Evolutionary conservation across 2,113 vertebrate genomes (phyloP).

Genomic region (Chunga burmeisteri): DNA sequence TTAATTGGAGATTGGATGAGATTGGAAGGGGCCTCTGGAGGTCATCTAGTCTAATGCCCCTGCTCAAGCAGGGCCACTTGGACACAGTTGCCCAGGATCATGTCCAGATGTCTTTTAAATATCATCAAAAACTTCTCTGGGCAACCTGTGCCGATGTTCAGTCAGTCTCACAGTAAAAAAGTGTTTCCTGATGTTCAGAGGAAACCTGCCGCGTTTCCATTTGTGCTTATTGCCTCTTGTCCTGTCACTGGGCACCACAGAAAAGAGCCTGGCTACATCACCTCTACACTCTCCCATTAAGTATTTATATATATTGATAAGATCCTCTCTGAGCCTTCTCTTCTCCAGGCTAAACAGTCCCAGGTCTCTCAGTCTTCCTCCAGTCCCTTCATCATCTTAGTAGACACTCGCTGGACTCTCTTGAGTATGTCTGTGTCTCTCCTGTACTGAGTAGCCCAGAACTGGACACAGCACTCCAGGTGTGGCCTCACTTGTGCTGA

Average conservation of each 20-base stretch:
- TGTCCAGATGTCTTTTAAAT: too few species aligned
- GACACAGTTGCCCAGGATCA: not conserved
- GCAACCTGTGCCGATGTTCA: too few species aligned
- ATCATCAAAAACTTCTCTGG: too few species aligned
- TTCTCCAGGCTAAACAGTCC: too few species aligned
- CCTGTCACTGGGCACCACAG: not conserved
- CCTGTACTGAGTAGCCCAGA: not conserved
- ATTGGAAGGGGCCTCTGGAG: not conserved
- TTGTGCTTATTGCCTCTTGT: not conserved
- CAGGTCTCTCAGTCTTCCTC: not conserved
- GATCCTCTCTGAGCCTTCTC: not conserved
- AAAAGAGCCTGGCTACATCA: not conserved
- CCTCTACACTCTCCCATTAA: not conserved
- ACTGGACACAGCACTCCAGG: not conserved
- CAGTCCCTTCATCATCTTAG: not conserved
- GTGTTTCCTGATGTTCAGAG: not conserved
- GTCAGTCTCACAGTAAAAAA: not conserved
- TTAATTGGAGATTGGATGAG: not conserved
- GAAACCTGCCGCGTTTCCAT: not conserved
- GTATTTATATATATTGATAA: not conserved
- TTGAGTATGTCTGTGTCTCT: not conserved
- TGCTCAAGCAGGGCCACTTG: too few species aligned
- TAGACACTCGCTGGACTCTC: not conserved
- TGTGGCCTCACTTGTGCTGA: not conserved
- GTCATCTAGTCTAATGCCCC: not conserved